phyloP scores from a whole-genome alignment of 2,888 invertebrate genomes.

The Lasiommata megera region DNA sequence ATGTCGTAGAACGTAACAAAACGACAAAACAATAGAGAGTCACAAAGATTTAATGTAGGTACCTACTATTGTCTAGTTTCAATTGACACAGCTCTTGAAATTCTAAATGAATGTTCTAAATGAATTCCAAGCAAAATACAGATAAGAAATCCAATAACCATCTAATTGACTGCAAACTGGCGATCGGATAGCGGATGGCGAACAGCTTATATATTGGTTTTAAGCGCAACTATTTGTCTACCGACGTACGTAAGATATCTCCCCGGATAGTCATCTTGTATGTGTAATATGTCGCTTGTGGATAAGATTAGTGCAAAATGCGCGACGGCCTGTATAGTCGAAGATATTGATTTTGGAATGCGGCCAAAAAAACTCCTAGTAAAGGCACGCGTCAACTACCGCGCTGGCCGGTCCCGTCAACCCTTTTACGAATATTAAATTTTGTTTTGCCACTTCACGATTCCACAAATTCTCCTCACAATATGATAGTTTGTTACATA shows the following conservation, averaged over 20 bases:
- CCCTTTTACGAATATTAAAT: slow-evolving; percentile 82
- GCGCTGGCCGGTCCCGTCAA: slow-evolving; percentile 75
- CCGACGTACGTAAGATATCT: slow-evolving; percentile 20
- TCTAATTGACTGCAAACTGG: slow-evolving; percentile 17
- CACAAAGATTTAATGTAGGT: slow-evolving; percentile 7
- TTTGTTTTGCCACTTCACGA: slow-evolving; percentile 80
- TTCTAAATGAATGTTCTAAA: too few species aligned
- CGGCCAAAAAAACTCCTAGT: slow-evolving; percentile 78
- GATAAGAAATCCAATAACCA: slow-evolving; percentile 16
- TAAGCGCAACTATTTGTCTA: slow-evolving; percentile 12
- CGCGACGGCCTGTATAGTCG: slow-evolving; percentile 71
- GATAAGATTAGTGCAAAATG: slow-evolving; percentile 75
- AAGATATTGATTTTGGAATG: slow-evolving; percentile 80
- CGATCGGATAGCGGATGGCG: slow-evolving; percentile 8
- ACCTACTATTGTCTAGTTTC: slow-evolving; percentile 1
- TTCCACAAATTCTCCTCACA: slow-evolving; percentile 69
- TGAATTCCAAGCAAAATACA: slow-evolving; percentile 4
- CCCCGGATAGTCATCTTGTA: slow-evolving; percentile 35
- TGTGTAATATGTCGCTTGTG: slow-evolving; percentile 48
- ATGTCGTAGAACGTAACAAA: slow-evolving; percentile 21
- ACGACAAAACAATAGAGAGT: background rate
- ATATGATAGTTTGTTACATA: slow-evolving; percentile 42
- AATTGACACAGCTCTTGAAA: background rate
- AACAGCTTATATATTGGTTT: slow-evolving; percentile 6
- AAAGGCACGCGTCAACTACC: slow-evolving; percentile 77